These are phyloP conservation scores for Aphelinus certus DNA, from an alignment of 1,140 invertebrate species.

Conservation along the genomic window DNA sequence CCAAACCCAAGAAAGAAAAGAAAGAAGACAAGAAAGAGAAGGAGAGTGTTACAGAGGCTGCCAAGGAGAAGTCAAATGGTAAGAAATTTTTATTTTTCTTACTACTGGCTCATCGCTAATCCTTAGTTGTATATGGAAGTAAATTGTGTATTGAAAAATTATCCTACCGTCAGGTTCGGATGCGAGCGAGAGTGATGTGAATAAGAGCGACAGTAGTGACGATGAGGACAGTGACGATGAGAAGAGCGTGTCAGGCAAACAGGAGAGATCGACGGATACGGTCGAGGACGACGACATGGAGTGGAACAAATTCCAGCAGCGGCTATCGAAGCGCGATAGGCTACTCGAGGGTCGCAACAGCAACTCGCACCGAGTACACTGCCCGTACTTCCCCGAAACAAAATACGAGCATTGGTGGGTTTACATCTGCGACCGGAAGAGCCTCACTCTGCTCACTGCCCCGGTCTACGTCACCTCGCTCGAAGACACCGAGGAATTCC, in stretches of 20 bases:
- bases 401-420: constrained; percentile 99
- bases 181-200: constrained; percentile 64
- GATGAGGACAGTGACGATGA: constrained; percentile 68
- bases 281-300: constrained; percentile 77
- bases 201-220: constrained; percentile 68
- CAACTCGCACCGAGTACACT: constrained; percentile 94
- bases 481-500: constrained; percentile 83
- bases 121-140: too few species aligned
- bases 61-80: constrained; percentile 28
- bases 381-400: constrained; percentile 92
- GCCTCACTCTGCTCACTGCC: constrained; percentile 86
- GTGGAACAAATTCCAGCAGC: constrained; percentile 78
- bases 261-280: constrained; percentile 54
- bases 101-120: too few species aligned
- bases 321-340: constrained; percentile 83
- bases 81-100: neutral
- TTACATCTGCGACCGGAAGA: constrained; percentile 95
- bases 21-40: constrained; percentile 57
- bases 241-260: constrained; percentile 49
- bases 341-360: constrained; percentile 92
- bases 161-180: constrained; percentile 46
- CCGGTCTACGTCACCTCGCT: constrained; percentile 91
- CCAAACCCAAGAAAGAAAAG: constrained; percentile 54
- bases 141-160: neutral
- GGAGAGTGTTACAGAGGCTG: constrained; percentile 51